A percentile compares a stretch with the other conserved stretches of the same genome.
These are phyloP conservation scores for Lasiommata megera DNA, from an alignment of 2,888 invertebrate genomes.

Conservation along the genomic window DNA sequence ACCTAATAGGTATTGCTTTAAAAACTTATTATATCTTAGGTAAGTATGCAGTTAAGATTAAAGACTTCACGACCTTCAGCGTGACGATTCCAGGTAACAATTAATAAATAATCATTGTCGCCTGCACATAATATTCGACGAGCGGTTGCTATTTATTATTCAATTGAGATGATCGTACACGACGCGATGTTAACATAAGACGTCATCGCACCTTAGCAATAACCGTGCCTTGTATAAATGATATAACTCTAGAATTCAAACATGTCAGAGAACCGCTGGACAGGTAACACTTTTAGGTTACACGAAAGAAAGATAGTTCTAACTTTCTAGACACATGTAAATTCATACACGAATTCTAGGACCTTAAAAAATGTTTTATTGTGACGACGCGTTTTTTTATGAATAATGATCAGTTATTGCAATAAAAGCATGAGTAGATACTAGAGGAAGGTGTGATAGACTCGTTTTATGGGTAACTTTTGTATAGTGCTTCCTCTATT, in stretches of 20 bases:
- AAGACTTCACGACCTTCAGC: background rate
- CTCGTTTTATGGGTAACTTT: no score
- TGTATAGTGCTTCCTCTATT: no score
- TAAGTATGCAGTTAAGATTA: background rate
- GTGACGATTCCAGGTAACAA: slow-evolving; percentile 6
- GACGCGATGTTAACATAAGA: slow-evolving; percentile 6
- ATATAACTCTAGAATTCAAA: slow-evolving; percentile 3
- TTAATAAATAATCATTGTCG: slow-evolving; percentile 2
- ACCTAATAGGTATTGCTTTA: background rate
- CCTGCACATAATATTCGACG: slow-evolving; percentile 19
- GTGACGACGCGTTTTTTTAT: no score
- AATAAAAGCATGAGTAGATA: no score
- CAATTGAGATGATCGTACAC: slow-evolving; percentile 15
- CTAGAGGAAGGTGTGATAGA: no score
- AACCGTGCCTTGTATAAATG: slow-evolving; percentile 1
- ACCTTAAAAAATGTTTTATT: no score
- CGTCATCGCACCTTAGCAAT: background rate
- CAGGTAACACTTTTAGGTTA: no score
- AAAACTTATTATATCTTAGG: background rate
- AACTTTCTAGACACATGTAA: no score
- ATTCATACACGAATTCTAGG: no score
- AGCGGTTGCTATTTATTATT: slow-evolving; percentile 15
- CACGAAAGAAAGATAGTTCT: no score
- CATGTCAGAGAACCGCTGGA: background rate
- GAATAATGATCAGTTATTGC: no score